Percentiles rank a stretch among this genome's conserved stretches.
These are phyloP conservation scores for Drosophila peninsularis DNA, from an alignment of 2,888 invertebrate species.

Conservation along the genomic window DNA sequence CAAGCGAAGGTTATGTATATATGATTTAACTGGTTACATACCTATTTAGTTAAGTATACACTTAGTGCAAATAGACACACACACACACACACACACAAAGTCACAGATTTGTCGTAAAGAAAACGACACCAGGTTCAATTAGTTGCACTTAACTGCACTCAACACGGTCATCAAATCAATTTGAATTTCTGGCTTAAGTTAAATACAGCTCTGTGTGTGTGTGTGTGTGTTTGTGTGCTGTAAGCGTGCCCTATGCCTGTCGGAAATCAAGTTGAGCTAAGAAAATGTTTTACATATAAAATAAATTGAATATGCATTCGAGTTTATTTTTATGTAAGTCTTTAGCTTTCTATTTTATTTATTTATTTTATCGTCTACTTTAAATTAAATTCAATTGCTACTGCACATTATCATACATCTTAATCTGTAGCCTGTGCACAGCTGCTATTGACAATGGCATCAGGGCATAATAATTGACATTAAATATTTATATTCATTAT, in stretches of 20 bases:
- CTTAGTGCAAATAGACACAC: slow-evolving; percentile 11
- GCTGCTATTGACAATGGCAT: no score
- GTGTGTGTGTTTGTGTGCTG: neutral
- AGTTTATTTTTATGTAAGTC: neutral
- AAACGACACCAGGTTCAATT: slow-evolving; percentile 50
- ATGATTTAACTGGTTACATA: neutral
- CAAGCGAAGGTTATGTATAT: slow-evolving; percentile 17
- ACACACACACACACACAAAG: slow-evolving; percentile 3
- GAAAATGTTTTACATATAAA: neutral
- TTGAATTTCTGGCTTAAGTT: slow-evolving; percentile 56
- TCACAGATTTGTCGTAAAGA: slow-evolving; percentile 19
- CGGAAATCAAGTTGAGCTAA: neutral
- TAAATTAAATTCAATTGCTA: no score
- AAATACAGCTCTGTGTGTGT: neutral
- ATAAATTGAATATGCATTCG: neutral
- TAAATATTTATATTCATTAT: no score
- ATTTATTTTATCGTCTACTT: no score
- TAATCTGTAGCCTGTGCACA: no score
- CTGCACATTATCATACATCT: no score
- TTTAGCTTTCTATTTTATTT: no score
- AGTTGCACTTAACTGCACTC: slow-evolving; percentile 61
- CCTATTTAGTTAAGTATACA: slow-evolving; percentile 13
- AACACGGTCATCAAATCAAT: slow-evolving; percentile 57
- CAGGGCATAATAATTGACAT: no score
- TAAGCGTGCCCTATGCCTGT: neutral